Evolutionary conservation across 2,888 invertebrate species (phyloP).

Genomic region (Chymomyza fuscimana): DNA sequence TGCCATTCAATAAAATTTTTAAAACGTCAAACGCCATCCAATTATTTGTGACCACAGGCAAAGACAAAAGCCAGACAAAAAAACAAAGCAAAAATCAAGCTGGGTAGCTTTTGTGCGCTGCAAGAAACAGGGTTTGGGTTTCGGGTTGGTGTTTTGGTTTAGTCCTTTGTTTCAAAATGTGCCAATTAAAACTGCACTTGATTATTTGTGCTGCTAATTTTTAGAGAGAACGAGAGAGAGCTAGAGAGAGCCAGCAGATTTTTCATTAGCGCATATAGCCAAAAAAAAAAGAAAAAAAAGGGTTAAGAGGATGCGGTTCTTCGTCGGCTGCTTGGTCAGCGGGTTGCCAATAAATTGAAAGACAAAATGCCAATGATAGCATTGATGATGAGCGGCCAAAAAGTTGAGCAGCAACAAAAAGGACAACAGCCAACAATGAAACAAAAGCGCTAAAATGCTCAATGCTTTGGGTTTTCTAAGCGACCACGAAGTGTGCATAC

Average conservation of each 20-base stretch:
- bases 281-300: slow-evolving; percentile 15
- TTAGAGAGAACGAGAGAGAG: slow-evolving; percentile 33
- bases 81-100: slow-evolving; percentile 21
- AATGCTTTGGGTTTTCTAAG: no score
- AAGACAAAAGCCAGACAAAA: slow-evolving; percentile 22
- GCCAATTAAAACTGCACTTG: slow-evolving; percentile 67
- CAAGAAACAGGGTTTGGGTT: background rate
- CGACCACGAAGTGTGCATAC: background rate
- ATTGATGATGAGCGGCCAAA: slow-evolving; percentile 38
- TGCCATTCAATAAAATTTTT: slow-evolving; percentile 64
- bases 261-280: slow-evolving; percentile 12
- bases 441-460: slow-evolving; percentile 40
- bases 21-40: slow-evolving; percentile 59
- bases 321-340: slow-evolving; percentile 10
- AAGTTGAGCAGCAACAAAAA: slow-evolving; percentile 30
- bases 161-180: slow-evolving; percentile 54
- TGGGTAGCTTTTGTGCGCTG: background rate
- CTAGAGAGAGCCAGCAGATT: slow-evolving; percentile 4
- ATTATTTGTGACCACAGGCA: slow-evolving; percentile 63
- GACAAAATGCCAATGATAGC: slow-evolving; percentile 54
- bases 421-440: slow-evolving; percentile 53
- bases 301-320: slow-evolving; percentile 17
- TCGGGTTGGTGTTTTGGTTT: background rate
- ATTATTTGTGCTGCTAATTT: slow-evolving; percentile 67
- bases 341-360: slow-evolving; percentile 21